Percentiles rank a stretch among this genome's conserved stretches.
phyloP scores from a whole-genome alignment of 2,888 invertebrate species.

The Caenorhabditis plicata region DNA sequence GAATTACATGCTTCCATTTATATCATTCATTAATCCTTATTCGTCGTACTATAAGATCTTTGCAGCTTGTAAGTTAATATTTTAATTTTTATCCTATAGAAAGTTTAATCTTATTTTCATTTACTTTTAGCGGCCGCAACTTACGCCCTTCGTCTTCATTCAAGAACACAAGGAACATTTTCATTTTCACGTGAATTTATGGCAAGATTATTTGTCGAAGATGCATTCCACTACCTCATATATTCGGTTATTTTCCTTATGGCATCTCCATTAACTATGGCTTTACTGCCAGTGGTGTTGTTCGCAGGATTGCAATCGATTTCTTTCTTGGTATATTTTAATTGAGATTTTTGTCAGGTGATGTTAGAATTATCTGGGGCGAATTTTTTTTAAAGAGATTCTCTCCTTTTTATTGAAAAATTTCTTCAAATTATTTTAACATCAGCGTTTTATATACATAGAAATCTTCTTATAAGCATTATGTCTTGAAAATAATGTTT shows the following conservation, averaged over 20 bases:
- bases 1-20: constrained; percentile 83
- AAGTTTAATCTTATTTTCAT: not conserved
- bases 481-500: no score
- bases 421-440: no score
- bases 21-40: constrained; percentile 71
- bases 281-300: constrained; percentile 83
- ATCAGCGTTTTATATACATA: no score
- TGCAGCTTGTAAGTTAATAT: constrained; percentile 71
- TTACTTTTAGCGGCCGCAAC: constrained; percentile 77
- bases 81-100: no score
- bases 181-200: constrained; percentile 82
- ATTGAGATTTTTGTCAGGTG: no score
- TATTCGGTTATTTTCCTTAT: constrained; percentile 92
- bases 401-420: no score
- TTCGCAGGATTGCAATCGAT: constrained; percentile 90
- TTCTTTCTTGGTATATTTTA: constrained; percentile 80
- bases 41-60: constrained; percentile 88
- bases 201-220: constrained; percentile 78
- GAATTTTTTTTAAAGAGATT: no score
- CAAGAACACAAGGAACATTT: constrained; percentile 76
- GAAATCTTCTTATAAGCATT: no score
- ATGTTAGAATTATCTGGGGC: no score
- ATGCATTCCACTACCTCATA: constrained; percentile 91
- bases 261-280: constrained; percentile 83
- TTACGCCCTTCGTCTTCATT: constrained; percentile 89